Evolutionary conservation across 2,888 invertebrate species (phyloP), one percentile per base, ranked within the genome.

Genomic region (Malacosoma neustria): DNA sequence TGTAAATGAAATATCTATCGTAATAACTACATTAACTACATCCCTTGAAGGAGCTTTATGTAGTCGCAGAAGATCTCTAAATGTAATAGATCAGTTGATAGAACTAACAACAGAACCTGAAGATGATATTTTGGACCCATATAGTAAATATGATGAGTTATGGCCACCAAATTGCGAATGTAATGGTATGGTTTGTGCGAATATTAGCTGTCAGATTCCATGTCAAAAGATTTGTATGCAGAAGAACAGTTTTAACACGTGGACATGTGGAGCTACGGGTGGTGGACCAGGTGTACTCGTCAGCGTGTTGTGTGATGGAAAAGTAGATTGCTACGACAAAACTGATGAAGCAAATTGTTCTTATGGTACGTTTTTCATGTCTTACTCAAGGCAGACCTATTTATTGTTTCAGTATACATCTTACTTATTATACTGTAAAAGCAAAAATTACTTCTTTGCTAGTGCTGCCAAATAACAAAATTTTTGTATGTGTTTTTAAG

Each of bases 251-350:
- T 54, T 84, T 35, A 45, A 47, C 11, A 57, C 55, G 29, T 75
- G 64, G 65, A 43, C 42, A n/a, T 84, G 84, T 43, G 46, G 57
- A 33, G 60, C 75, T 4, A 39, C 69, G 3, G 56, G 52, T 22
- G 57, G 54, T 1, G 46, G 49, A 1, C 46, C 46, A 9, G 54
- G 53, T 32, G 51, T 82, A 4, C 35, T 66, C 2, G 34, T 82
- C 9, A 59, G 71, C 45, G 43, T 49, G 1, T 33, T 82, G 30
- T 82, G 84, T 44, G 80, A 84, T 41, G 82, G 84, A 0, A 81
- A 77, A 67, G 42, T 68, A 11, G 84, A 84, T 40, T 84, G 84
- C 45, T 62, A 52, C 36, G 77, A 81, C 48, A 70, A 75, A 51
- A 57, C 62, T 14, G 84, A 84, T 48, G 84, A 84, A 54, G 48